Base-by-base conservation (phyloP, 2,797 vertebrate species). In the Pterois miles region DNA sequence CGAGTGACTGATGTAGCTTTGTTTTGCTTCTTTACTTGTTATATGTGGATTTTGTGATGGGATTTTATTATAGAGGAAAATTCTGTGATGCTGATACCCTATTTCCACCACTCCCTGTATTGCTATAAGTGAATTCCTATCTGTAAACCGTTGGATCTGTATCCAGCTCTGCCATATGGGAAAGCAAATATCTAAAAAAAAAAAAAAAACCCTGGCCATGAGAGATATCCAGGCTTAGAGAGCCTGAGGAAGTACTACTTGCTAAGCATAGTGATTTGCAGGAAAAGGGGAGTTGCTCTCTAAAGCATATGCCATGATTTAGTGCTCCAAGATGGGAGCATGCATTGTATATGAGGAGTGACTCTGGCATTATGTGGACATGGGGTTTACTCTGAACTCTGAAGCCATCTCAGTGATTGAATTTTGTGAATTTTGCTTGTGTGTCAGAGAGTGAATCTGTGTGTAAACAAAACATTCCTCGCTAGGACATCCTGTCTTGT, bases 131-230 rank as follows among this genome's bases (percentile, higher is more conserved):
- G 74, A 83, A 82, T 76, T 36, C 57, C 43, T 33, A 20, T 52
- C 22, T 80, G 56, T 66, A 65, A 72, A 14, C 18, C 3, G 7
- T n/a, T 29, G 65, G 71, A 77, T 85, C 65, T 82, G 65, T 76
- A 57, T 80, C 62, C 81, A 48, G 59, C 65, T 27, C 60, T 74
- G 73, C 56, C 71, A 80, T 71, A 76, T 57, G 64, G 64, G 58
- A 78, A 82, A 84, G 86, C 57, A 84, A 89, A 90, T 86, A 89
- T 78, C 52, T 73, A 60, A 79, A n/a, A n/a, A n/a, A n/a, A n/a
- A n/a, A n/a, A n/a, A n/a, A n/a, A n/a, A 70, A 57, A 31, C 48
- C 46, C 73, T 64, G 75, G 72, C 76, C 66, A 58, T 36, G 56
- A 70, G 78, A 83, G 77, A 85, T 81, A 81, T 64, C 46, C 50